These are phyloP conservation scores for Heliconius sara DNA, from an alignment of 2,888 invertebrate species.

Conservation along the genomic window DNA sequence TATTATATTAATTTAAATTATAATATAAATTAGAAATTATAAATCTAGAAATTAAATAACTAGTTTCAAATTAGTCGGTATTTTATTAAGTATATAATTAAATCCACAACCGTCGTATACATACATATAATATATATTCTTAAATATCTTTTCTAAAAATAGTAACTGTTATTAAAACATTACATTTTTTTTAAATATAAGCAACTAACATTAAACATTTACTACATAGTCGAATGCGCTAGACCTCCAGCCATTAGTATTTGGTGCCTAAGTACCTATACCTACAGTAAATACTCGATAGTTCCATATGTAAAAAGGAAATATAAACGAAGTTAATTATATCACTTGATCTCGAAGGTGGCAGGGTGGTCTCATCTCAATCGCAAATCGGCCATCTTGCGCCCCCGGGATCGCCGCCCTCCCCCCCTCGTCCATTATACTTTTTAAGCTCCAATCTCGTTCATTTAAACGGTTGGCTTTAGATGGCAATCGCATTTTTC, in stretches of 20 bases:
- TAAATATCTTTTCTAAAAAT: too few relatives aligned
- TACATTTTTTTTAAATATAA: too few relatives aligned
- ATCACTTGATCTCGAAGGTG: constrained; percentile 77
- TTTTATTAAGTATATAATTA: constrained; percentile 8
- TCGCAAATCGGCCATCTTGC: constrained; percentile 85
- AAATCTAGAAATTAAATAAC: constrained; percentile 4
- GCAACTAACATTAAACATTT: too few relatives aligned
- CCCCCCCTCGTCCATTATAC: constrained; percentile 86
- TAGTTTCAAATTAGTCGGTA: not conserved
- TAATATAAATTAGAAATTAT: constrained; percentile 17
- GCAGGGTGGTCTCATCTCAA: constrained; percentile 81
- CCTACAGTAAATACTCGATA: too few relatives aligned
- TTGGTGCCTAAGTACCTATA: not conserved
- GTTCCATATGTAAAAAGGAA: constrained; percentile 40
- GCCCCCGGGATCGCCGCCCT: constrained; percentile 80
- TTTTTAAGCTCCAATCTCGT: constrained; percentile 89
- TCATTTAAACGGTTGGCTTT: constrained; percentile 89
- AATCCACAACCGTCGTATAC: not conserved
- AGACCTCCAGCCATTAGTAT: not conserved
- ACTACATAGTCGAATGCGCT: not conserved
- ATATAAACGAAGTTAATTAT: constrained; percentile 73
- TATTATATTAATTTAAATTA: not conserved
- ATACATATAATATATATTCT: too few relatives aligned
- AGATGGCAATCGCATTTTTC: constrained; percentile 89
- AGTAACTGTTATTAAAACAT: too few relatives aligned